Percentiles rank a stretch among this genome's conserved stretches.
These are phyloP conservation scores for Haliclona indistincta DNA, from an alignment of 37 sponge, comb jelly and placozoan species.

Conservation along the genomic window DNA sequence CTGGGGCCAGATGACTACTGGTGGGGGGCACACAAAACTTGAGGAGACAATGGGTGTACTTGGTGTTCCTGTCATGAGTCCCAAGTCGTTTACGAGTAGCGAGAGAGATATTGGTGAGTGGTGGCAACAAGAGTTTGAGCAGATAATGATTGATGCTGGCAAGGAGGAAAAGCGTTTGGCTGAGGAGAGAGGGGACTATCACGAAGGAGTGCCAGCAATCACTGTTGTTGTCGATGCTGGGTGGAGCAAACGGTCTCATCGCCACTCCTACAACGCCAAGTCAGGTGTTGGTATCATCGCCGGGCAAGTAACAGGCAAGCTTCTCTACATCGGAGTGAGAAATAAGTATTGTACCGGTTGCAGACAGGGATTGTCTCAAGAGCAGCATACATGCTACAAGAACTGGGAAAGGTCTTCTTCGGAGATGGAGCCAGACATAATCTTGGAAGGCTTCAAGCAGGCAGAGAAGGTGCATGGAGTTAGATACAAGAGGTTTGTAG, in stretches of 20 bases:
- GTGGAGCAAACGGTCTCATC: conserved; percentile 1
- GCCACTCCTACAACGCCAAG: conserved; percentile 11
- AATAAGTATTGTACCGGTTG: background rate
- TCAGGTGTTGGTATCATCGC: conserved; percentile 4
- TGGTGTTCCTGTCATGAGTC: conserved; percentile 44
- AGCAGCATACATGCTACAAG: conserved; percentile 13
- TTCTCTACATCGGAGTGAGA: background rate
- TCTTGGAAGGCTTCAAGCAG: conserved; percentile 43
- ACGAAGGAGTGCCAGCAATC: conserved; percentile 3
- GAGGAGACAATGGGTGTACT: conserved; percentile 19
- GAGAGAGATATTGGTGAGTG: conserved; percentile 25
- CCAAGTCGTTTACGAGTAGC: conserved; percentile 23
- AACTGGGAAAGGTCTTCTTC: background rate
- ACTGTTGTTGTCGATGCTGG: conserved; percentile 2
- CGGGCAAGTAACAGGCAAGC: background rate
- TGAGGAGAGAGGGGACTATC: background rate
- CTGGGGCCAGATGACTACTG: conserved; percentile 55
- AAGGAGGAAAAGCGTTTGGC: conserved; percentile 8
- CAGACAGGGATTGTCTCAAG: background rate
- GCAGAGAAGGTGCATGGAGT: conserved; percentile 43
- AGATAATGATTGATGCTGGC: conserved; percentile 9
- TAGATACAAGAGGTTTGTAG: conserved; percentile 26
- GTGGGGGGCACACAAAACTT: conserved; percentile 34
- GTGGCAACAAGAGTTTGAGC: background rate
- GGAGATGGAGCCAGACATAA: conserved; percentile 21